A percentile compares a stretch with the other conserved stretches of the same genome.
phyloP scores from a whole-genome alignment of 1,140 invertebrate species.

The Globodera rostochiensis region DNA sequence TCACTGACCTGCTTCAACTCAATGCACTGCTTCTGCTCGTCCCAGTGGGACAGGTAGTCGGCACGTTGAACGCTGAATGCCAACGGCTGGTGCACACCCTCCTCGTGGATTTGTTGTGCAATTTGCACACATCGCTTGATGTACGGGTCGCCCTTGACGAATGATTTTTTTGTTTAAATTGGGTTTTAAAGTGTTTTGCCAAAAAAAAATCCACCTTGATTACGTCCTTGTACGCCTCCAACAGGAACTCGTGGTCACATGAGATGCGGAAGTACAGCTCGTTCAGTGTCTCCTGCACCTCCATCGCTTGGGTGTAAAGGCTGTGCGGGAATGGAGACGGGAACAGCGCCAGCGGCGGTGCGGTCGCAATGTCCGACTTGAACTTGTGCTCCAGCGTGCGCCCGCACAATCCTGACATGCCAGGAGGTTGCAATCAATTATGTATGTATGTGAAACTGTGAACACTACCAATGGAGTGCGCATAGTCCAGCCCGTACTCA shows the following conservation, averaged over 20 bases:
- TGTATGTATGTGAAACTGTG: too few relatives aligned
- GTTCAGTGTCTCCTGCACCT: conserved; percentile 59
- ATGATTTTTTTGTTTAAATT: background rate
- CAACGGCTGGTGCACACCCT: conserved; percentile 49
- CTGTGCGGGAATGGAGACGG: conserved; percentile 59
- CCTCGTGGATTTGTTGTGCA: conserved; percentile 42
- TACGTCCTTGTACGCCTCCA: conserved; percentile 57
- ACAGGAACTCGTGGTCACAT: conserved; percentile 59
- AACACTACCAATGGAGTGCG: conserved; percentile 8
- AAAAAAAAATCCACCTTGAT: conserved; percentile 42
- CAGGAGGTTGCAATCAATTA: too few relatives aligned
- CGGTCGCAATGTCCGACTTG: conserved; percentile 35
- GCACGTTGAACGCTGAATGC: conserved; percentile 57
- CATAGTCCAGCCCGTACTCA: conserved; percentile 11
- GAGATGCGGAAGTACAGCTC: conserved; percentile 58
- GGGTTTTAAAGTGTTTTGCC: too few relatives aligned
- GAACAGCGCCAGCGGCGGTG: conserved; percentile 54
- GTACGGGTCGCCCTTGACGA: conserved; percentile 8
- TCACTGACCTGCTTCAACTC: conserved; percentile 53
- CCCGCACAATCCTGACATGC: conserved; percentile 43
- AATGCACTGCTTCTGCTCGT: conserved; percentile 10
- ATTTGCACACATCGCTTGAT: conserved; percentile 52
- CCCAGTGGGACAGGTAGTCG: conserved; percentile 58
- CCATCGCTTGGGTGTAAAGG: conserved; percentile 54
- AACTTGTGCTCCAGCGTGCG: conserved; percentile 51